Evolutionary conservation across 1,140 invertebrate species (phyloP).

Genomic region (Coptotermes formosanus): DNA sequence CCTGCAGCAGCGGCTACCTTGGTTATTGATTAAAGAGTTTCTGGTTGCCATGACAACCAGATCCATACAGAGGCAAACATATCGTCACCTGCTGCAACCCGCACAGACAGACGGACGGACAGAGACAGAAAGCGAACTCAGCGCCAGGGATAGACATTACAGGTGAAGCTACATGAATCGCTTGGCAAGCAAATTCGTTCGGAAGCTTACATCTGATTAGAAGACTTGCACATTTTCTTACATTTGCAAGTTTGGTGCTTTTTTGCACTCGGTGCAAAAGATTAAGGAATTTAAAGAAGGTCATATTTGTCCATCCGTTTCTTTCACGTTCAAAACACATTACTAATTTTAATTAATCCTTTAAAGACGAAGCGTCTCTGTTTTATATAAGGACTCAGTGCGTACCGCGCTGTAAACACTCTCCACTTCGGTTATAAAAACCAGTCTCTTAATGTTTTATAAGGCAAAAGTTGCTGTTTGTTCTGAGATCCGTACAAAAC

Average conservation of each 20-base stretch:
- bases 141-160: neutral
- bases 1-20: conserved; percentile 9
- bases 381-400: no score
- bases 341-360: no score
- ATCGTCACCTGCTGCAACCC: conserved; percentile 27
- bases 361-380: no score
- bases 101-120: neutral
- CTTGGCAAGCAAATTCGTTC: neutral
- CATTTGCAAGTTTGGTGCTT: neutral
- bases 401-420: no score
- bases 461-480: no score
- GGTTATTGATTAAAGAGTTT: conserved; percentile 26
- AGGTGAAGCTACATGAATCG: neutral
- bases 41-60: conserved; percentile 3
- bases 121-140: neutral
- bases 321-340: no score
- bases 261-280: neutral
- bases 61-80: conserved; percentile 26
- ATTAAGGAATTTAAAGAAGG: no score
- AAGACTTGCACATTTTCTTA: neutral
- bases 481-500: no score
- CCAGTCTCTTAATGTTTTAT: no score
- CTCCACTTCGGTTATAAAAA: no score
- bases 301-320: no score
- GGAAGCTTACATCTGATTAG: no score